phyloP scores from a whole-genome alignment of 2,113 vertebrate genomes.

The Sakesphorus luctuosus region DNA sequence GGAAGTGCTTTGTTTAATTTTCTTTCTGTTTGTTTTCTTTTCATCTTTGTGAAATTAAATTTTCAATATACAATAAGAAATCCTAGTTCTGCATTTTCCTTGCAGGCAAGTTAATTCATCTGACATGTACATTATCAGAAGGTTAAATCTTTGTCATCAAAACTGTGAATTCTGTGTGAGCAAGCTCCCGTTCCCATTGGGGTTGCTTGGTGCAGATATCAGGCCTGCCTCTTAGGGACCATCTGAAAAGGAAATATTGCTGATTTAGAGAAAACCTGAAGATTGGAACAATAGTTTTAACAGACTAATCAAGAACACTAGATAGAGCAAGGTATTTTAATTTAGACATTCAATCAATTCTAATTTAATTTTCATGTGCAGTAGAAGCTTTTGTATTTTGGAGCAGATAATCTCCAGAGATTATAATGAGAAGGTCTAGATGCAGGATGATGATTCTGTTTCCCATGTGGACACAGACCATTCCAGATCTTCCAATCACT shows the following conservation, averaged over 20 bases:
- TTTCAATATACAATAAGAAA: neutral
- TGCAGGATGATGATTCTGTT: neutral
- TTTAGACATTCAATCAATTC: neutral
- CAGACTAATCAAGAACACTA: neutral
- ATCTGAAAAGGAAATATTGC: neutral
- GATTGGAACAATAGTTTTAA: neutral
- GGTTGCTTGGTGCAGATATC: neutral
- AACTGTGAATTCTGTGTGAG: neutral
- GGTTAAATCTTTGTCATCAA: neutral
- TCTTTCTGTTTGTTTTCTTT: neutral
- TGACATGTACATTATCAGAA: neutral
- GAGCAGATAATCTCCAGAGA: neutral
- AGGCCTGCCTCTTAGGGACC: neutral
- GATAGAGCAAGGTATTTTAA: neutral
- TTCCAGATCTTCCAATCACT: neutral
- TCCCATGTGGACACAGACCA: neutral
- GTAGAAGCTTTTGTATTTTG: neutral
- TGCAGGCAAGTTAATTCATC: neutral
- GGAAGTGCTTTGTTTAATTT: neutral
- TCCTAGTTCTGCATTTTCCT: neutral
- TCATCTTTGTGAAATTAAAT: neutral
- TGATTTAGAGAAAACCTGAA: neutral
- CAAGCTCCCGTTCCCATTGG: neutral
- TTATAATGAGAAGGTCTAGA: neutral
- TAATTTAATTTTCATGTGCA: neutral